Conservation (phyloP, 2,797 vertebrate species). For the Lindbergichthys nudifrons region DNA sequence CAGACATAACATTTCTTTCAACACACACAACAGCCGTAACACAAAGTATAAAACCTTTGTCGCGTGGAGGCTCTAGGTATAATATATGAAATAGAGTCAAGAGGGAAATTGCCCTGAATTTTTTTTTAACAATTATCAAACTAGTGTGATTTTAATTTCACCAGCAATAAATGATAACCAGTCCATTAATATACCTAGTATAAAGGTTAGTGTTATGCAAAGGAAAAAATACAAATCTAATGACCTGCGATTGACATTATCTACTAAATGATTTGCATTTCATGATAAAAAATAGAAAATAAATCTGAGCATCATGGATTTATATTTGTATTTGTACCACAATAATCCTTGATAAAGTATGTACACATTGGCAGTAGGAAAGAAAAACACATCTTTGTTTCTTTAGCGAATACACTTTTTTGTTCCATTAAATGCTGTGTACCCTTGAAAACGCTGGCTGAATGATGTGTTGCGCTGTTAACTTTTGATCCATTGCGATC, state of each 20-base stretch:
- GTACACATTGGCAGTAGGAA: background rate
- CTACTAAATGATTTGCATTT: background rate
- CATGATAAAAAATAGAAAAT: background rate
- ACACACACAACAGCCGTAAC: background rate
- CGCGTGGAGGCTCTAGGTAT: no score
- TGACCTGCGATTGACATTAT: constrained; percentile 8
- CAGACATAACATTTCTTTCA: no score
- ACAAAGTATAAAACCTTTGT: background rate
- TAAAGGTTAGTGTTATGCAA: constrained; percentile 12
- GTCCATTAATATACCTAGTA: constrained; percentile 5
- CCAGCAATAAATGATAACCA: constrained; percentile 15
- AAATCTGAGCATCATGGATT: constrained; percentile 8
- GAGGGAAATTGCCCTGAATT: constrained; percentile 13
- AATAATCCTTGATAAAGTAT: background rate
- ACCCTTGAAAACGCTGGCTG: constrained; percentile 56
- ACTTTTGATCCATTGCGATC: constrained; percentile 52
- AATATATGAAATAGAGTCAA: constrained; percentile 14
- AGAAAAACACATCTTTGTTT: constrained; percentile 4
- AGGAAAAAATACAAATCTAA: constrained; percentile 23
- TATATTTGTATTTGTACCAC: background rate
- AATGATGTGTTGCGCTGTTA: constrained; percentile 33
- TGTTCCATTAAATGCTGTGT: constrained; percentile 2
- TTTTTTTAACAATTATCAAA: constrained; percentile 11
- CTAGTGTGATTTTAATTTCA: constrained; percentile 18
- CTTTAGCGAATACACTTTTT: constrained; percentile 14